Evolutionary conservation across 2,888 invertebrate species (phyloP).

Genomic region (Rhodophaea formosa): DNA sequence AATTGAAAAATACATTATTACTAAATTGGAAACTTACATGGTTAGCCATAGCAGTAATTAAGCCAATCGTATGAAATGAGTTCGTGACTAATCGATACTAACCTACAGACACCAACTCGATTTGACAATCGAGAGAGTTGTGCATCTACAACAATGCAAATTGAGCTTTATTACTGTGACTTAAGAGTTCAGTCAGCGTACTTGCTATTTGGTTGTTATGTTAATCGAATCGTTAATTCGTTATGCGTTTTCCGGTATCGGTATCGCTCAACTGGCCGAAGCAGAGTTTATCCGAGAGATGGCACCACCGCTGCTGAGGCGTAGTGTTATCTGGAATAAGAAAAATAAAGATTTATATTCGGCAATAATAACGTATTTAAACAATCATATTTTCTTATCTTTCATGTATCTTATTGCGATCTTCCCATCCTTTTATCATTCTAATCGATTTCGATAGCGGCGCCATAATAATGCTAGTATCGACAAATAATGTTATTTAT

Average conservation of each 20-base stretch:
- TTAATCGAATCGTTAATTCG: conserved; percentile 42
- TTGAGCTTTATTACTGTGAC: conserved; percentile 22
- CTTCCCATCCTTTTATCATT: too few species aligned
- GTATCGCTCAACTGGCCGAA: conserved; percentile 34
- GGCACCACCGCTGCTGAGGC: conserved; percentile 49
- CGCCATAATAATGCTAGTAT: too few species aligned
- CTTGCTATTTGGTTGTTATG: conserved; percentile 39
- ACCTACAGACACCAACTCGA: conserved; percentile 42
- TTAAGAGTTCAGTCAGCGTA: conserved; percentile 30
- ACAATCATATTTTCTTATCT: too few species aligned
- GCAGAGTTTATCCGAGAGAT: conserved; percentile 45
- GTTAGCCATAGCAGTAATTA: conserved; percentile 20
- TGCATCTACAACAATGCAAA: conserved; percentile 30
- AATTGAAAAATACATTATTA: too few species aligned
- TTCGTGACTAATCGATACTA: conserved; percentile 50
- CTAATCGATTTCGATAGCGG: too few species aligned
- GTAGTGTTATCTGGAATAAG: conserved; percentile 71
- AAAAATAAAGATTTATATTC: conserved; percentile 18
- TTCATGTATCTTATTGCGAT: too few species aligned
- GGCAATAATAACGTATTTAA: too few species aligned
- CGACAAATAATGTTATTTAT: too few species aligned
- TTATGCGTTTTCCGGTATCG: conserved; percentile 50
- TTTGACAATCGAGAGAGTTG: conserved; percentile 35
- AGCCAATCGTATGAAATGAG: conserved; percentile 30
- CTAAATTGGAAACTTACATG: background rate